phyloP scores from a whole-genome alignment of 2,888 invertebrate species.

The Caenorhabditis auriculariae region DNA sequence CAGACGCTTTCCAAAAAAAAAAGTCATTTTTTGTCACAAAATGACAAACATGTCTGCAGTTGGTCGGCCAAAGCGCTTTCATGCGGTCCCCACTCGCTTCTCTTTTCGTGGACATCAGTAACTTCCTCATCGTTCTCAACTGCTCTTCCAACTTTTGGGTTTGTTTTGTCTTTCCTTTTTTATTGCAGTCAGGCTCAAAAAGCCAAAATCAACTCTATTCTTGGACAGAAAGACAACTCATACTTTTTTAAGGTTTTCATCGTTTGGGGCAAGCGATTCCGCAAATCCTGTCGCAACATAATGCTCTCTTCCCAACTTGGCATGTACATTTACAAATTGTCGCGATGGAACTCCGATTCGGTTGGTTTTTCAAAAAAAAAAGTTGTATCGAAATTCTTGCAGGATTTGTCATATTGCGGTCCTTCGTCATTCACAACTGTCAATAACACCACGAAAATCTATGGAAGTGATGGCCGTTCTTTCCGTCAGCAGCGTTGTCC shows the following conservation, averaged over 20 bases:
- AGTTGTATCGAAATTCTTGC: conserved; percentile 3
- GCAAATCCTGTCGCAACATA: conserved; percentile 26
- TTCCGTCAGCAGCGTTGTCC: no score
- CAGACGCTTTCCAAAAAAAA: no score
- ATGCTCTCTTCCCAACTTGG: conserved; percentile 33
- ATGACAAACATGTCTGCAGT: conserved; percentile 25
- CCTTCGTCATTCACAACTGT: conserved; percentile 45
- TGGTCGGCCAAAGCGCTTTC: conserved; percentile 56
- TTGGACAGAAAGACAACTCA: conserved; percentile 9
- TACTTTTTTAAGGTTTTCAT: conserved; percentile 60
- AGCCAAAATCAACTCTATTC: background rate
- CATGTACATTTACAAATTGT: conserved; percentile 30
- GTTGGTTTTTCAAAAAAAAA: conserved; percentile 5
- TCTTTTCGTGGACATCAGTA: conserved; percentile 58
- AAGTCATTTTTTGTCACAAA: background rate
- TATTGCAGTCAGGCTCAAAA: background rate
- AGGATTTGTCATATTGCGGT: conserved; percentile 31
- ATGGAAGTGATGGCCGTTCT: conserved; percentile 33
- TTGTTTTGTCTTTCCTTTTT: background rate
- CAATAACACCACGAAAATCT: conserved; percentile 38
- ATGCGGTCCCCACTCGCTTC: conserved; percentile 56
- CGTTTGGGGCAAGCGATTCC: conserved; percentile 60
- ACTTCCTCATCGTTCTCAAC: conserved; percentile 60
- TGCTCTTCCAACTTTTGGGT: conserved; percentile 62
- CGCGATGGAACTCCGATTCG: conserved; percentile 39